Evolutionary conservation across 2,113 vertebrate species (phyloP).

Genomic region (Lichenostomus cassidix): DNA sequence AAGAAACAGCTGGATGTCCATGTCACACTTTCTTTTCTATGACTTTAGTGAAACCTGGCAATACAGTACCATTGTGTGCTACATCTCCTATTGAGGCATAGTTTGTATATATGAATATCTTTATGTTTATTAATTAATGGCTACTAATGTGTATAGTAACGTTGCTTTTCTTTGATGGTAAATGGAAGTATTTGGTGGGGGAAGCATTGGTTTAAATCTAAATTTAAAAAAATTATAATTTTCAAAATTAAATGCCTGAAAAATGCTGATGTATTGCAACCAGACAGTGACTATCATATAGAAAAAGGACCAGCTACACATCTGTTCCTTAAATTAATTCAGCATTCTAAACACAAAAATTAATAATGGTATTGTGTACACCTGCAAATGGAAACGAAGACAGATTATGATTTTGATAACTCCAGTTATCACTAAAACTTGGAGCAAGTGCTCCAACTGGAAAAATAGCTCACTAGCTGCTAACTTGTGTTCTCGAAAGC

Average conservation of each 20-base stretch:
- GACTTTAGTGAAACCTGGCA: not conserved
- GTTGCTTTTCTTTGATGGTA: not conserved
- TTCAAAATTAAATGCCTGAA: conserved; percentile 1
- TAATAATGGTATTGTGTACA: not conserved
- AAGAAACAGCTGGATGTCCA: not conserved
- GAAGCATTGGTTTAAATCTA: not conserved
- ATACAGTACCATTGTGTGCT: fast-evolving
- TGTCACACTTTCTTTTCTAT: not conserved
- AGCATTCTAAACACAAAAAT: not conserved
- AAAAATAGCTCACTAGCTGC: not conserved
- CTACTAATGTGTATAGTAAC: not conserved
- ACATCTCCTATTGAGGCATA: not conserved
- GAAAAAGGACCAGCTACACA: not conserved
- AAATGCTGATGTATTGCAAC: not conserved
- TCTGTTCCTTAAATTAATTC: not conserved
- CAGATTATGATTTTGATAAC: not conserved
- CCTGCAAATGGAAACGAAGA: not conserved
- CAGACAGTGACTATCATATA: not conserved
- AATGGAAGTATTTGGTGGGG: not conserved
- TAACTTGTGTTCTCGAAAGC: not conserved
- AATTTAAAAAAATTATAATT: not conserved
- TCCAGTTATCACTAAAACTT: not conserved
- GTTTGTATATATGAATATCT: not conserved
- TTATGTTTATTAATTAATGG: not conserved
- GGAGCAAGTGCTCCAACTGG: not conserved